Conservation (phyloP, 2,888 invertebrate species). For the Acleris literana region DNA sequence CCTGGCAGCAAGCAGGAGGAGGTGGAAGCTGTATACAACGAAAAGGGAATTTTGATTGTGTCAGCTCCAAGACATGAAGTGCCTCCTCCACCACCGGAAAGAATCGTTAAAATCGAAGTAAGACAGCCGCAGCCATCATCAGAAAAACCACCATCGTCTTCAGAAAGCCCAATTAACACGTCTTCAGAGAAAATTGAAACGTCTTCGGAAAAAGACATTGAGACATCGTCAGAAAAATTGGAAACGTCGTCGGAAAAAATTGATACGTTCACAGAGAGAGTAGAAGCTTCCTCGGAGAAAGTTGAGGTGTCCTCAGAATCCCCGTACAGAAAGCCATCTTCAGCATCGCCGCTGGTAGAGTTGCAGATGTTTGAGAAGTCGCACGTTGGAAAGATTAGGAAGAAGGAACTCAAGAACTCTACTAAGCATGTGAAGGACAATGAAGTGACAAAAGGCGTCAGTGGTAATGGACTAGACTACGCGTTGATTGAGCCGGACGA, state of each 20-base stretch:
- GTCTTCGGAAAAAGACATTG: slow-evolving; percentile 43
- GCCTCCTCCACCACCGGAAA: slow-evolving; percentile 71
- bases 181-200: slow-evolving; percentile 40
- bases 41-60: slow-evolving; percentile 64
- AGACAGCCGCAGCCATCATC: slow-evolving; percentile 52
- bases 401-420: slow-evolving; percentile 72
- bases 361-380: slow-evolving; percentile 65
- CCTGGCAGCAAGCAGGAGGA: slow-evolving; percentile 70
- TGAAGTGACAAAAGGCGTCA: slow-evolving; percentile 69
- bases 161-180: slow-evolving; percentile 37
- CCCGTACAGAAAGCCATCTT: neutral
- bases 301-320: slow-evolving; percentile 3
- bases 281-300: slow-evolving; percentile 2
- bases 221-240: slow-evolving; percentile 31
- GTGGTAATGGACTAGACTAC: slow-evolving; percentile 69
- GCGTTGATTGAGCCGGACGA: slow-evolving; percentile 59
- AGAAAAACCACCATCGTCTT: slow-evolving; percentile 43
- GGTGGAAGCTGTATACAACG: slow-evolving; percentile 66
- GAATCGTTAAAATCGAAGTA: slow-evolving; percentile 70
- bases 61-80: slow-evolving; percentile 71
- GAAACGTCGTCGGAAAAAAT: slow-evolving; percentile 21
- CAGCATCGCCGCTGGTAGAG: slow-evolving; percentile 53
- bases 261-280: slow-evolving; percentile 35
- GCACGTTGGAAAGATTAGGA: slow-evolving; percentile 74
- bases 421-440: slow-evolving; percentile 70